Evolutionary conservation across 1,140 invertebrate genomes (phyloP).

Genomic region (Reticulitermes speratus): DNA sequence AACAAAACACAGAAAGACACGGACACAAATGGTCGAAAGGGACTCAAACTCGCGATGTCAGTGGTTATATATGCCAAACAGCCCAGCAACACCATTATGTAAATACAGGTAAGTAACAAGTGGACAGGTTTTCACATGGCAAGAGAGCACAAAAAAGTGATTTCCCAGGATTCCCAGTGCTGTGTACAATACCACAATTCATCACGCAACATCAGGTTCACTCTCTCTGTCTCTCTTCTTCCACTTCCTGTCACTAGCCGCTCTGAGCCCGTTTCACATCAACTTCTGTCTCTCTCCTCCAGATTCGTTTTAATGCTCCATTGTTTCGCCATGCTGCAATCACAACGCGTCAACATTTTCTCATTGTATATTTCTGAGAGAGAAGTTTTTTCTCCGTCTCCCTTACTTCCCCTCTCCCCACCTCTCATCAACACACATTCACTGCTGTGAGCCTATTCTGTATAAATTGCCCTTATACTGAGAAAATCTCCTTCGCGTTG

Average conservation of each 20-base stretch:
- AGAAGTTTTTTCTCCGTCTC: not conserved
- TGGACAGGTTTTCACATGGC: not conserved
- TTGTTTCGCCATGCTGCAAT: constrained; percentile 21
- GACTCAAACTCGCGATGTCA: too few species aligned
- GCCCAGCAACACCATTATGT: not conserved
- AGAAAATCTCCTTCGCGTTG: not conserved
- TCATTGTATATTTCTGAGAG: constrained; percentile 21
- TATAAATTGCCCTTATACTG: constrained; percentile 16
- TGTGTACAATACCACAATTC: not conserved
- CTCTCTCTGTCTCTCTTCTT: not conserved
- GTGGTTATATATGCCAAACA: too few species aligned
- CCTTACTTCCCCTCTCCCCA: too few species aligned
- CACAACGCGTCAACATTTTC: constrained; percentile 25
- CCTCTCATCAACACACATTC: constrained; percentile 15
- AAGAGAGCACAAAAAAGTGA: not conserved
- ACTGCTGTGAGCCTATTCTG: not conserved
- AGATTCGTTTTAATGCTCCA: constrained; percentile 23
- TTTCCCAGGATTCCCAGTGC: constrained; percentile 18
- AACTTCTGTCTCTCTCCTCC: not conserved
- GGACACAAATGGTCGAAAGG: too few species aligned
- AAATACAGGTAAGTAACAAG: not conserved
- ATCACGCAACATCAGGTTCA: constrained; percentile 24
- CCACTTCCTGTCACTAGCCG: constrained; percentile 18
- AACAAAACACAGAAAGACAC: too few species aligned
- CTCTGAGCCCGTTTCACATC: not conserved